phyloP scores from a whole-genome alignment of 1,140 invertebrate genomes.

The Cydia splendana region DNA sequence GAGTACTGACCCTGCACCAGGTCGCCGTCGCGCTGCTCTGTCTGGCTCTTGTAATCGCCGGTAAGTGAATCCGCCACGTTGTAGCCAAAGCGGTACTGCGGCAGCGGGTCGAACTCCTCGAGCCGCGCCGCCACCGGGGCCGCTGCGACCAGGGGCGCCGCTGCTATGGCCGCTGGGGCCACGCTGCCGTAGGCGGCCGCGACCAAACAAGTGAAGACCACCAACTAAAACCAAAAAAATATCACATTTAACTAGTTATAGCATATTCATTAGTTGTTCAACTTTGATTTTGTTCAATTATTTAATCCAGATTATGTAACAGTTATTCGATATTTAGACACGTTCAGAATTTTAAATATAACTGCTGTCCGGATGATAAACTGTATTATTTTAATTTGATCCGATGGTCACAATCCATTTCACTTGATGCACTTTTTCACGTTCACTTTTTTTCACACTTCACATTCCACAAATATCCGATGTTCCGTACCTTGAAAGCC shows the following conservation, averaged over 20 bases:
- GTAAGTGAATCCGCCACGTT: conserved; percentile 82
- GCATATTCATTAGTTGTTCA: neutral
- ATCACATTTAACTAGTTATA: conserved; percentile 33
- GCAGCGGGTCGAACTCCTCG: conserved; percentile 81
- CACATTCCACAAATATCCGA: conserved; percentile 62
- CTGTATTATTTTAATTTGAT: neutral
- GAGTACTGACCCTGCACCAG: conserved; percentile 82
- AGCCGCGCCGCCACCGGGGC: conserved; percentile 68
- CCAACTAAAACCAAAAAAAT: conserved; percentile 57
- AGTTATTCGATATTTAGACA: neutral
- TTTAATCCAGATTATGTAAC: neutral
- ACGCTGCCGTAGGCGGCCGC: conserved; percentile 61
- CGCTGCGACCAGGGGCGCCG: conserved; percentile 61
- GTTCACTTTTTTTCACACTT: conserved; percentile 46
- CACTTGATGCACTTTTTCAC: conserved; percentile 52
- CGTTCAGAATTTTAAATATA: neutral
- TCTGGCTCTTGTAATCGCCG: conserved; percentile 83
- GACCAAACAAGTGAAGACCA: conserved; percentile 65
- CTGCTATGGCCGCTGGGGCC: conserved; percentile 59
- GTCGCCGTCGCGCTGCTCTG: conserved; percentile 82
- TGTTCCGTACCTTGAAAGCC: conserved; percentile 70
- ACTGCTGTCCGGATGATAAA: neutral
- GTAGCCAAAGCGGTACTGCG: conserved; percentile 82
- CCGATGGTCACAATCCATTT: conserved; percentile 20
- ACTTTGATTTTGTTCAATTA: no score